phyloP scores from a whole-genome alignment of 2,888 invertebrate species.

The Shargacucullia verbasci region DNA sequence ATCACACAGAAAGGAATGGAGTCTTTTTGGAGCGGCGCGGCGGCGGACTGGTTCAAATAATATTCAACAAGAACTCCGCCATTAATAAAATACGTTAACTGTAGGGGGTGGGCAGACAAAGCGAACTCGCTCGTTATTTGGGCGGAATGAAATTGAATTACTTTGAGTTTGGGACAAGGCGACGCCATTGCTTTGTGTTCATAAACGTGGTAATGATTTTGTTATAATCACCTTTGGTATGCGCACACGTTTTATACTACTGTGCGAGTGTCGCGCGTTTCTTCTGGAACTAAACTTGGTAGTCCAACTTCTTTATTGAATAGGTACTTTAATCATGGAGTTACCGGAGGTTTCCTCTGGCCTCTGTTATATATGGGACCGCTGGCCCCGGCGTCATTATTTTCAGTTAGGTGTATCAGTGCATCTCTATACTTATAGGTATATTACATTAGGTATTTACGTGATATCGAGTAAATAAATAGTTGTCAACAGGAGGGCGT shows the following conservation, averaged over 20 bases:
- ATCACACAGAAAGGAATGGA: constrained; percentile 3
- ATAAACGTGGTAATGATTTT: constrained; percentile 7
- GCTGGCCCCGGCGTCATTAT: too few species aligned
- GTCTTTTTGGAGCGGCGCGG: not conserved
- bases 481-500: too few species aligned
- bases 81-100: constrained; percentile 17
- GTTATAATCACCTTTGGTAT: constrained; percentile 1
- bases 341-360: too few species aligned
- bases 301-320: too few species aligned
- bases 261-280: too few species aligned
- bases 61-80: constrained; percentile 18
- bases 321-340: too few species aligned
- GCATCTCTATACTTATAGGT: too few species aligned
- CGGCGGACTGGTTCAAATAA: constrained; percentile 13
- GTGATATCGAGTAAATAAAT: too few species aligned
- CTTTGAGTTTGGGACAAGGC: constrained; percentile 1
- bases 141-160: constrained; percentile 27
- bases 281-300: too few species aligned
- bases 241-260: not conserved
- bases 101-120: constrained; percentile 13
- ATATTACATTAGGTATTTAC: too few species aligned
- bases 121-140: constrained; percentile 10
- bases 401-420: too few species aligned
- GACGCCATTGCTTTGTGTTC: constrained; percentile 14
- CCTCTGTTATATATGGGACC: too few species aligned